Percentiles rank a stretch among this genome's conserved stretches.
Conservation (phyloP, 1,140 invertebrate genomes). For the Vanessa atalanta region DNA sequence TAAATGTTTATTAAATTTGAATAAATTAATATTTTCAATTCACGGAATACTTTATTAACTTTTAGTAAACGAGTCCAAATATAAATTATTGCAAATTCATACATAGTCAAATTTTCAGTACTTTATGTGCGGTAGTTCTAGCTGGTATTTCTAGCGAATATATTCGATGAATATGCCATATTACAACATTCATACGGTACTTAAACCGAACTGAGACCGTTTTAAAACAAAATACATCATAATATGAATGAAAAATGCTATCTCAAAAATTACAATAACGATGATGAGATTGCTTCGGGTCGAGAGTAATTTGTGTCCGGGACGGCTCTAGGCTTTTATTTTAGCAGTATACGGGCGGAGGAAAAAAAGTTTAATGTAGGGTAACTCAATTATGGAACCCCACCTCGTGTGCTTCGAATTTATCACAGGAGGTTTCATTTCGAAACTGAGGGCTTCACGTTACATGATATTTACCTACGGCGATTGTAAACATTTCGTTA, state of each 20-base stretch:
- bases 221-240: conserved; percentile 41
- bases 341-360: conserved; percentile 61
- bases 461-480: conserved; percentile 6
- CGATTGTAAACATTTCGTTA: neutral
- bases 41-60: too few relatives aligned
- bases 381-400: conserved; percentile 66
- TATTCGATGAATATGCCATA: conserved; percentile 3
- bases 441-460: neutral
- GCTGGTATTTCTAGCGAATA: neutral
- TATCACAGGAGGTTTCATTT: conserved; percentile 31
- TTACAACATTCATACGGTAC: conserved; percentile 10
- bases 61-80: too few relatives aligned
- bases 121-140: neutral
- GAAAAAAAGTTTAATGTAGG: conserved; percentile 71
- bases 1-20: too few relatives aligned
- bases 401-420: conserved; percentile 50
- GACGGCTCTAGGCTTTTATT: conserved; percentile 61
- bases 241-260: conserved; percentile 38
- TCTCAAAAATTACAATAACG: conserved; percentile 49
- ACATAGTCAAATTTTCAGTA: too few relatives aligned
- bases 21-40: too few relatives aligned
- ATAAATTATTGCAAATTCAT: too few relatives aligned
- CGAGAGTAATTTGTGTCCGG: conserved; percentile 62
- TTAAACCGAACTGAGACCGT: conserved; percentile 8
- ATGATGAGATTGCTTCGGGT: conserved; percentile 62